These are phyloP conservation scores for Pecten maximus DNA, from an alignment of 2,888 invertebrate genomes.

Conservation along the genomic window DNA sequence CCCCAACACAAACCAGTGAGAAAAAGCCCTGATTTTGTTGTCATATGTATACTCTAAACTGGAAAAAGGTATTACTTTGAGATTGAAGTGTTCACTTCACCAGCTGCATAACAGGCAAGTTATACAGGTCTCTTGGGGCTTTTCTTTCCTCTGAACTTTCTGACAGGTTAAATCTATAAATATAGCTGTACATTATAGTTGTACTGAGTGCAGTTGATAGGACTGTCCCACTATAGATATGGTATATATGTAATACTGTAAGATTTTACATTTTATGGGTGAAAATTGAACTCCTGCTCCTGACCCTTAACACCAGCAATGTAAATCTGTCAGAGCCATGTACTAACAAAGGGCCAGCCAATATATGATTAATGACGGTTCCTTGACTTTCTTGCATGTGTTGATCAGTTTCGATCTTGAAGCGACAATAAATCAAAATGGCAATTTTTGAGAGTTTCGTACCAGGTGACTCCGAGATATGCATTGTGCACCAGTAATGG, in stretches of 20 bases:
- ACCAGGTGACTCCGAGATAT: not conserved
- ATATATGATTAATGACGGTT: not conserved
- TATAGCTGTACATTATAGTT: not conserved
- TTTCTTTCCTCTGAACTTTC: no score
- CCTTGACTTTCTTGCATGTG: conserved; percentile 1
- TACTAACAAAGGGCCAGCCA: not conserved
- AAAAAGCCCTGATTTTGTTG: no score
- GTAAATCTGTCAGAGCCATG: conserved; percentile 9
- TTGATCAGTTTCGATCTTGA: not conserved
- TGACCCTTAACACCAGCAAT: not conserved
- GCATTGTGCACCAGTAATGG: conserved; percentile 1
- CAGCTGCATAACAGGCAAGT: no score
- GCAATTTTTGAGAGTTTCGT: not conserved
- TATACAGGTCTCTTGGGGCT: no score
- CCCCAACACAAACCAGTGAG: no score
- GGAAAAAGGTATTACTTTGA: no score
- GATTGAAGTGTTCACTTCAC: no score
- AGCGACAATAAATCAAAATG: not conserved
- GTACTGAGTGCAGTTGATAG: not conserved
- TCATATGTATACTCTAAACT: no score
- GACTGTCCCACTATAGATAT: not conserved
- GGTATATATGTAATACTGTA: not conserved
- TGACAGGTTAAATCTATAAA: no score
- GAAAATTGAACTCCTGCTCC: not conserved
- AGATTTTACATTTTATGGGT: not conserved